Evolutionary conservation across 2,113 vertebrate genomes (phyloP).

Genomic region (Thunnus maccoyii): DNA sequence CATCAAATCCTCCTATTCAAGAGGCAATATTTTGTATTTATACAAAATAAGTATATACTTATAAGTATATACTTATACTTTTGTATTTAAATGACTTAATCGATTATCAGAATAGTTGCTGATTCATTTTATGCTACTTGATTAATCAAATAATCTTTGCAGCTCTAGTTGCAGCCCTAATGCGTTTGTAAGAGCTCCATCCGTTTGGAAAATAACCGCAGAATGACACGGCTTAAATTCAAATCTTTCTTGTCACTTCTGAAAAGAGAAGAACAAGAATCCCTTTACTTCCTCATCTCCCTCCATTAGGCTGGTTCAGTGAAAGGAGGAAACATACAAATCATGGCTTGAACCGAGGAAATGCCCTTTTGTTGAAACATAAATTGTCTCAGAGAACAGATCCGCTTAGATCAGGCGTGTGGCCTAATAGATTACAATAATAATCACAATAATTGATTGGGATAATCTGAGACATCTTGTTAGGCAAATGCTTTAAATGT

Average conservation of each 20-base stretch:
- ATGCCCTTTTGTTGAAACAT: neutral
- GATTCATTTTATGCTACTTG: too few species aligned
- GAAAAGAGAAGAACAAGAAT: conserved; percentile 15
- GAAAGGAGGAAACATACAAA: conserved; percentile 1
- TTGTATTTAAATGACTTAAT: too few species aligned
- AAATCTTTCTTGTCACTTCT: neutral
- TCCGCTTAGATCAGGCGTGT: neutral
- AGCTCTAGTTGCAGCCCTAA: too few species aligned
- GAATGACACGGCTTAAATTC: neutral
- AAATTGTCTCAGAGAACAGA: neutral
- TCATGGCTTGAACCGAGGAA: neutral
- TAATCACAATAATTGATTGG: neutral
- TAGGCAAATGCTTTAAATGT: neutral
- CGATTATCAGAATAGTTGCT: too few species aligned
- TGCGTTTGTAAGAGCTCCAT: neutral
- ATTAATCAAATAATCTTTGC: too few species aligned
- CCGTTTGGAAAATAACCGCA: neutral
- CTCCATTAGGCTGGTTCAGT: neutral
- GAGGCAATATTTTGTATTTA: too few species aligned
- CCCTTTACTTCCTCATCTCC: neutral
- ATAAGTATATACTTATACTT: too few species aligned
- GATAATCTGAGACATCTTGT: neutral
- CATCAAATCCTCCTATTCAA: too few species aligned
- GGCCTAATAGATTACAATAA: neutral
- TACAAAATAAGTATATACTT: too few species aligned